phyloP scores from a whole-genome alignment of 2,888 invertebrate species.

The Drosophila kuntzei region DNA sequence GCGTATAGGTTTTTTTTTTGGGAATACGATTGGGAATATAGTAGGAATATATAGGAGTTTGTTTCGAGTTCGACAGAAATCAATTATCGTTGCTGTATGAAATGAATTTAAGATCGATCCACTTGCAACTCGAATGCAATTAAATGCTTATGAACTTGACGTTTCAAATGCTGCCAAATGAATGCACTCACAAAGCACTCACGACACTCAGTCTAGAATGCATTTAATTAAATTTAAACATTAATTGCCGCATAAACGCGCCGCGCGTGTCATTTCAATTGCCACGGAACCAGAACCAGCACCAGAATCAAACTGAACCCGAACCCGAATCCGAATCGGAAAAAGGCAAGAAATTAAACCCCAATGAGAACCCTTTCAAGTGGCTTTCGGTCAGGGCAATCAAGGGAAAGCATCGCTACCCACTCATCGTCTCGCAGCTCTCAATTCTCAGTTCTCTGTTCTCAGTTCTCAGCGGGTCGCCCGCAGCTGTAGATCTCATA shows the following conservation, averaged over 20 bases:
- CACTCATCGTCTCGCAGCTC: conserved; percentile 1
- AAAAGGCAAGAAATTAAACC: not conserved
- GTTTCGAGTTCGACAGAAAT: conserved; percentile 35
- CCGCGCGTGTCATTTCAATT: conserved; percentile 78
- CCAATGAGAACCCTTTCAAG: conserved; percentile 70
- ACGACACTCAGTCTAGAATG: conserved; percentile 45
- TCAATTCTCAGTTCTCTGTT: not conserved
- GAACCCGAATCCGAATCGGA: conserved; percentile 3
- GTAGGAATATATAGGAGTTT: not conserved
- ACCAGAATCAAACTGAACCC: conserved; percentile 10
- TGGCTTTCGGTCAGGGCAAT: conserved; percentile 52
- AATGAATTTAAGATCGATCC: conserved; percentile 21
- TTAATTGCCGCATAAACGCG: conserved; percentile 73
- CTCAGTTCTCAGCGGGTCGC: conserved; percentile 38
- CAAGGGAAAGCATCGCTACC: conserved; percentile 38
- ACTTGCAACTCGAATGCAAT: conserved; percentile 50
- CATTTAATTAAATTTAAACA: conserved; percentile 79
- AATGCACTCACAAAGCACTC: conserved; percentile 31
- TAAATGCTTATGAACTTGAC: conserved; percentile 35
- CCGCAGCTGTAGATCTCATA: conserved; percentile 64
- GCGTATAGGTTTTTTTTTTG: conserved; percentile 27
- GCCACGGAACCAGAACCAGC: conserved; percentile 35
- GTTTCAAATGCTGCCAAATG: conserved; percentile 31
- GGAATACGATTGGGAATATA: not conserved
- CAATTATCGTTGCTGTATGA: conserved; percentile 54